Evolutionary conservation across 1,140 invertebrate species (phyloP), one percentile per base, ranked within the genome.

Genomic region (Lordiphosa collinella): DNA sequence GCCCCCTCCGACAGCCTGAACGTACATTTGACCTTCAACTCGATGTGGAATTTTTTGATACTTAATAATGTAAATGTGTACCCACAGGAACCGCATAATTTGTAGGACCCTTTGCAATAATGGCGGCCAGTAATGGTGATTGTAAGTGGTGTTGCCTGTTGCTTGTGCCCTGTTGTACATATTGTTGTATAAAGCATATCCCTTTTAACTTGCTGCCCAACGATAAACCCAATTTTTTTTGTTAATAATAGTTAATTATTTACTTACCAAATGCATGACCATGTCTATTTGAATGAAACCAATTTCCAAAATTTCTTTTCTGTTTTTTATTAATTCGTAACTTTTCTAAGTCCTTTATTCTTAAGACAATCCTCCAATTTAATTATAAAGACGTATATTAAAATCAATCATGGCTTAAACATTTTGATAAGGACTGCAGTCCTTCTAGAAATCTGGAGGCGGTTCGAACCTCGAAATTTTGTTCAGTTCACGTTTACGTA

Each of bases 51-150:
- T 44, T 25, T 18, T 36, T 40, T 44, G 25, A 41, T 37, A 53
- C 35, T 60, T 60, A 34, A 59, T 59, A 13, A 65, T 72, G 67
- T 60, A 22, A 29, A 69, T 72, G 69, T 67, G 47, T 63, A 34
- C 52, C 71, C 75, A 57, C 78, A 82, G 76, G 71, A 82, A 82
- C 76, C 76, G 38, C 76, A 80, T 67, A 46, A 82, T 70, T 59
- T 57, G 56, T 41, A 64, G 25, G 43, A 40, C 11, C 35, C 14
- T 35, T 43, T 49, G 52, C 71, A 59, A 84, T 62, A 57, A 84
- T 84, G 78, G 78, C 78, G 56, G 60, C 72, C 63, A 73, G 59
- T 54, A 78, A 73, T 47, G 78, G 78, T 78, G 53, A 78, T 73
- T 84, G 78, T 84, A 84, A 84, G 78, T 78, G 57, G 53, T 62